These are phyloP conservation scores for Sarotherodon lohbergeri DNA, from an alignment of 2,113 vertebrate genomes.

Conservation along the genomic window DNA sequence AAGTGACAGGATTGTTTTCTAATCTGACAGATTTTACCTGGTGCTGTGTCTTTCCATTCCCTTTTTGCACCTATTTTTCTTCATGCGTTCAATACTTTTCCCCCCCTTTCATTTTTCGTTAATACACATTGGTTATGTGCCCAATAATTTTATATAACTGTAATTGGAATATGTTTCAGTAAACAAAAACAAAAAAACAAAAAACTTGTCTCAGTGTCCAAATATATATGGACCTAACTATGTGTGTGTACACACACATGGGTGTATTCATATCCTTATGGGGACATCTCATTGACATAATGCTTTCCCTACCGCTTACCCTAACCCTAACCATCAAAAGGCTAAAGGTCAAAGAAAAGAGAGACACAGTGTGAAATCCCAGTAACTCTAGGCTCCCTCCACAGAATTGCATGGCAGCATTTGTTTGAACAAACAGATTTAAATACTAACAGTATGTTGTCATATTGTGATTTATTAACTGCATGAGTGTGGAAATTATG, in stretches of 20 bases:
- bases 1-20: neutral
- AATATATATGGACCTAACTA: neutral
- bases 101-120: neutral
- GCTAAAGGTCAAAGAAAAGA: neutral
- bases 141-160: neutral
- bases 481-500: neutral
- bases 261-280: neutral
- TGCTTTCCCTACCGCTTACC: neutral
- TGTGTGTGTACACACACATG: neutral
- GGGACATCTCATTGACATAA: neutral
- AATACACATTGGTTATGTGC: neutral
- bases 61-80: neutral
- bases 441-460: neutral
- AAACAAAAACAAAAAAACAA: neutral
- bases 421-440: neutral
- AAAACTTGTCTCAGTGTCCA: neutral
- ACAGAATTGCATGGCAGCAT: neutral
- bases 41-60: neutral
- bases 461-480: neutral
- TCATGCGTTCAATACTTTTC: neutral
- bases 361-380: neutral
- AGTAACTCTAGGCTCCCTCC: neutral
- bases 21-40: neutral
- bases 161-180: neutral
- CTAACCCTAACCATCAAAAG: neutral